Base-by-base conservation (phyloP, 2,888 invertebrate genomes). In the Eilema griseolum region DNA sequence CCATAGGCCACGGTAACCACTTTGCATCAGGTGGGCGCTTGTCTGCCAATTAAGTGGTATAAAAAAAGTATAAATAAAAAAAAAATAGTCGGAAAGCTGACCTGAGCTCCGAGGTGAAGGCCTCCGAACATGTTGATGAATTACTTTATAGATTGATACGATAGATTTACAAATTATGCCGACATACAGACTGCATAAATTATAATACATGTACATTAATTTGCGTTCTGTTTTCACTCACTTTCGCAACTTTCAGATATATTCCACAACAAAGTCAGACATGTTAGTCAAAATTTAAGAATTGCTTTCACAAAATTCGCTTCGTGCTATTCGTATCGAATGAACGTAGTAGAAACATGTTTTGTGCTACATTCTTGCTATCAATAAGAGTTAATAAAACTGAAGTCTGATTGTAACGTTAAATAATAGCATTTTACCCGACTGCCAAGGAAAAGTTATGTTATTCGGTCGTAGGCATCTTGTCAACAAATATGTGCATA, bases 241-340 rank as follows among this genome's bases (percentile, higher is more conserved):
- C 78, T 80, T 78, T 77, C 78, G 67, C 63, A 20, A 61, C 61
- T 69, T 65, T 69, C 65, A 59, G 28, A 41, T n/a, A 62, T n/a
- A 59, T 64, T 64, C 56, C 28, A 52, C 46, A 64, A 28, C 61
- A 61, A 24, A 68, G 56, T 68, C 56, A 57, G 61, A 70, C 68
- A 67, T 56, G 67, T 70, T 73, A 68, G 69, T 65, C 69, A 74
- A 78, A 78, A 81, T 12, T 33, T 33, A 79, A 64, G 75, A 81
- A 79, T 75, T 75, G 69, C 10, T 64, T 52, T 31, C 61, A 26
- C 33, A n/a, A 26, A 41, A 41, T 61, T 52, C 12, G 52, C 20
- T 11, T 4, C 24, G 62, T 41, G 10, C n/a, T n/a, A 52, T 11
- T 10, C 20, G 26, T 26, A 62, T 41, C 10, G 26, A 20, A 26